Conservation (phyloP, 2,797 vertebrate genomes). For the Coluber constrictor region DNA sequence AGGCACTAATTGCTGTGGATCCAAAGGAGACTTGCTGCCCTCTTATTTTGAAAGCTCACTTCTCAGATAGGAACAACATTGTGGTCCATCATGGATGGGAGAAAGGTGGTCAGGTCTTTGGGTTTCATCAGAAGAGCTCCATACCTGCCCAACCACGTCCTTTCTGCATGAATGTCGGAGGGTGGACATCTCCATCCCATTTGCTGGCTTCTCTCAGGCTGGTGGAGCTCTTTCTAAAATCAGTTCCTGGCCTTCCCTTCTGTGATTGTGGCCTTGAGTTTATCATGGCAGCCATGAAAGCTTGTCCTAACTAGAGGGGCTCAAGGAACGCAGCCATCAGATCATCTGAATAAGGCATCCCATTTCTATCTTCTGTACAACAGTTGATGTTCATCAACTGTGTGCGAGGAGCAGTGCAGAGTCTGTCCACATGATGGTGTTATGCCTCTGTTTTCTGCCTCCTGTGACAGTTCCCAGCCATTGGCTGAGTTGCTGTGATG, state of each 20-base stretch:
- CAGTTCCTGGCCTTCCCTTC: neutral
- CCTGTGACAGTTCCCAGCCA: neutral
- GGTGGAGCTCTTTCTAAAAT: neutral
- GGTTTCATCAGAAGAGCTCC: neutral
- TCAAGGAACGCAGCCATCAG: no score
- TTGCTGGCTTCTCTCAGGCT: neutral
- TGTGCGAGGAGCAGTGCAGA: neutral
- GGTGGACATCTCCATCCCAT: neutral
- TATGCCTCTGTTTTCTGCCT: neutral
- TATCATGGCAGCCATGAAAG: neutral
- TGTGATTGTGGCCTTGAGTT: neutral
- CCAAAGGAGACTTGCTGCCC: constrained; percentile 31
- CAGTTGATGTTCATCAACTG: neutral
- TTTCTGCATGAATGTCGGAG: neutral
- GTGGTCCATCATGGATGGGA: neutral
- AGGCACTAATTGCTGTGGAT: constrained; percentile 46
- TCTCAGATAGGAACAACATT: neutral
- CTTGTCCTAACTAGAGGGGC: neutral
- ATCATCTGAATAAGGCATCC: neutral
- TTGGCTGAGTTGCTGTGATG: constrained; percentile 10
- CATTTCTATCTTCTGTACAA: neutral
- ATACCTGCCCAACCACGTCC: neutral
- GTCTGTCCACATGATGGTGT: neutral
- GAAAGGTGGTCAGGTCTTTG: neutral
- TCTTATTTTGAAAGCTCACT: neutral